A percentile compares a stretch with the other conserved stretches of the same genome.
Evolutionary conservation across 2,113 vertebrate species (phyloP).

Genomic region (Myiozetetes cayanensis): DNA sequence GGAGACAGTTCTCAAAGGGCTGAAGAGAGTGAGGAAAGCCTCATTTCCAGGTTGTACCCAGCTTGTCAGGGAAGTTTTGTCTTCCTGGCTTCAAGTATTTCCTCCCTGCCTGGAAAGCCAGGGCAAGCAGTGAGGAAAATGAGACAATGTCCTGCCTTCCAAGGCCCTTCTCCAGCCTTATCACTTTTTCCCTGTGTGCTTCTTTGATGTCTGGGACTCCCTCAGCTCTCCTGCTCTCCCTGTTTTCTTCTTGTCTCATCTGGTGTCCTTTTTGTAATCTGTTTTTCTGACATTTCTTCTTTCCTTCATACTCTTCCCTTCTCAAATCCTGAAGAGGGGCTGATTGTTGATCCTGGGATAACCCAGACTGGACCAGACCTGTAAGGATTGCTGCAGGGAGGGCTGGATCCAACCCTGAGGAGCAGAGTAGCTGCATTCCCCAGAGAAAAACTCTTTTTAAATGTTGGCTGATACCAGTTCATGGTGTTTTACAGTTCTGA

Average conservation of each 20-base stretch:
- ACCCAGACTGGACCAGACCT: neutral
- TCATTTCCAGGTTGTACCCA: neutral
- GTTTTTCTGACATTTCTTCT: neutral
- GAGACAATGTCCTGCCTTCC: neutral
- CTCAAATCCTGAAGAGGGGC: neutral
- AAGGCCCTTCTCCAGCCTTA: neutral
- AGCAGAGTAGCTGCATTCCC: neutral
- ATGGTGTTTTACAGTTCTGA: neutral
- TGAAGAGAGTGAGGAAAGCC: neutral
- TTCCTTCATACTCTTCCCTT: neutral
- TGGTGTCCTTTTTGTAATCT: neutral
- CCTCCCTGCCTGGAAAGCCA: neutral
- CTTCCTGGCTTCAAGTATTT: neutral
- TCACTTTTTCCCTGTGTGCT: neutral
- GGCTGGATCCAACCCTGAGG: rapidly evolving
- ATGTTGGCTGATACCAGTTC: neutral
- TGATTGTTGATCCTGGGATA: neutral
- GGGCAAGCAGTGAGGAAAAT: neutral
- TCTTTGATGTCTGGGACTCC: neutral
- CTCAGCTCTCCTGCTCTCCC: neutral
- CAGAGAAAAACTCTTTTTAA: neutral
- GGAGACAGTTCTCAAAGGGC: neutral
- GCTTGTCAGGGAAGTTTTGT: neutral
- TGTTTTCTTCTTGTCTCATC: neutral
- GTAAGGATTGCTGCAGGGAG: neutral